phyloP scores from a whole-genome alignment of 2,113 vertebrate species.

The Phylloscopus trochiloides region DNA sequence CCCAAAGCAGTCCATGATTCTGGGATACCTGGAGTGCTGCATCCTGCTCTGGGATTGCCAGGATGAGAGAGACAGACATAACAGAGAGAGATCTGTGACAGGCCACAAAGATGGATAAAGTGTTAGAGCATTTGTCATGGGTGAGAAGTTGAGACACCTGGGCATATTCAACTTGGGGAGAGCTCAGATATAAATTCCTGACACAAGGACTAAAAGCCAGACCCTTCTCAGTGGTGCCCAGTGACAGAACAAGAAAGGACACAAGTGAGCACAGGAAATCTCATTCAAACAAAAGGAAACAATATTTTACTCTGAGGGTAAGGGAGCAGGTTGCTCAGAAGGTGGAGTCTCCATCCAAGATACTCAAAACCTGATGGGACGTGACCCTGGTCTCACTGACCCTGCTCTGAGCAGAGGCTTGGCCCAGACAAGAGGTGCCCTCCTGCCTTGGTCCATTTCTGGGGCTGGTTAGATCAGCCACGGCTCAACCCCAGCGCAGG shows the following conservation, averaged over 20 bases:
- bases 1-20: neutral
- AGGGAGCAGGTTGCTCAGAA: neutral
- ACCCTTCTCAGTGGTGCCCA: neutral
- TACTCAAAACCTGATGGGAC: neutral
- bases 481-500: neutral
- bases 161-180: neutral
- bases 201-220: neutral
- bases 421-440: neutral
- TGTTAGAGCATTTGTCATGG: neutral
- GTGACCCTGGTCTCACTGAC: accelerated
- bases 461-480: neutral
- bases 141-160: neutral
- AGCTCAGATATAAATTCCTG: neutral
- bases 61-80: neutral
- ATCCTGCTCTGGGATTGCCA: neutral
- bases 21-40: neutral
- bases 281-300: neutral
- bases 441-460: neutral
- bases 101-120: neutral
- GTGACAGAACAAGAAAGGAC: neutral
- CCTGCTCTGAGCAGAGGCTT: neutral
- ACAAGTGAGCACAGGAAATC: neutral
- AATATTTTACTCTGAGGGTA: neutral
- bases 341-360: neutral
- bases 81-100: neutral